phyloP scores from a whole-genome alignment of 2,888 invertebrate genomes.

The Dolichomitus sp. region DNA sequence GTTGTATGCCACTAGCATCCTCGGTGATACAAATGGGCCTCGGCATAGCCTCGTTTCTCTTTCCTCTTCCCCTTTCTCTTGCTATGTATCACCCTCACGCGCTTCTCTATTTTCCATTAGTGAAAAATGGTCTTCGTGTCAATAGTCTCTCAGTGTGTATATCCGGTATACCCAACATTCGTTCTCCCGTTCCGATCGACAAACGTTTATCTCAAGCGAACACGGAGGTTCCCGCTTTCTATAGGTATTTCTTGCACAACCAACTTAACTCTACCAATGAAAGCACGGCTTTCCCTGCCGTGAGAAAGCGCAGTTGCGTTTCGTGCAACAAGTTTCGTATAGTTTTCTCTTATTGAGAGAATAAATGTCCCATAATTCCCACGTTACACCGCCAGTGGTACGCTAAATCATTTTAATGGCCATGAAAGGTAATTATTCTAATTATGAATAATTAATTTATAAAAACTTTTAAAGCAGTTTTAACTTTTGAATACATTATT shows the following conservation, averaged over 20 bases:
- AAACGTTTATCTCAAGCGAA: conserved; percentile 42
- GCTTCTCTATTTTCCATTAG: conserved; percentile 26
- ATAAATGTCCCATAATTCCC: background rate
- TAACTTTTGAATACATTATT: background rate
- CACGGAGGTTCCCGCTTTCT: background rate
- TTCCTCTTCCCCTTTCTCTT: conserved; percentile 1
- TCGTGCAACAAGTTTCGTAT: conserved; percentile 1
- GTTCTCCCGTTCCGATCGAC: conserved; percentile 16
- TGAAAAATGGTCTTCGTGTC: conserved; percentile 52
- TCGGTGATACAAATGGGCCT: conserved; percentile 52
- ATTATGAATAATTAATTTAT: background rate
- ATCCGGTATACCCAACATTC: conserved; percentile 9
- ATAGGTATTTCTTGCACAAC: background rate
- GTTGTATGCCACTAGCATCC: conserved; percentile 20
- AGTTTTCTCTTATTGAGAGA: background rate
- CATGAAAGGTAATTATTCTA: background rate
- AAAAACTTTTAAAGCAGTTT: background rate
- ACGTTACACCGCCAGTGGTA: background rate
- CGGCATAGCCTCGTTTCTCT: conserved; percentile 14
- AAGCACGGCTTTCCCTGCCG: conserved; percentile 15
- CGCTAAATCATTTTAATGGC: background rate
- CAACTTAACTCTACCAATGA: conserved; percentile 26
- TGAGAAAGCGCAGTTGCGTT: background rate
- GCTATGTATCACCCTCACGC: conserved; percentile 23
- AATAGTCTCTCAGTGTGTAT: conserved; percentile 25